Percentiles rank a stretch among this genome's conserved stretches.
These are phyloP conservation scores for Tortrix viridana DNA, from an alignment of 2,888 invertebrate genomes.

Conservation along the genomic window DNA sequence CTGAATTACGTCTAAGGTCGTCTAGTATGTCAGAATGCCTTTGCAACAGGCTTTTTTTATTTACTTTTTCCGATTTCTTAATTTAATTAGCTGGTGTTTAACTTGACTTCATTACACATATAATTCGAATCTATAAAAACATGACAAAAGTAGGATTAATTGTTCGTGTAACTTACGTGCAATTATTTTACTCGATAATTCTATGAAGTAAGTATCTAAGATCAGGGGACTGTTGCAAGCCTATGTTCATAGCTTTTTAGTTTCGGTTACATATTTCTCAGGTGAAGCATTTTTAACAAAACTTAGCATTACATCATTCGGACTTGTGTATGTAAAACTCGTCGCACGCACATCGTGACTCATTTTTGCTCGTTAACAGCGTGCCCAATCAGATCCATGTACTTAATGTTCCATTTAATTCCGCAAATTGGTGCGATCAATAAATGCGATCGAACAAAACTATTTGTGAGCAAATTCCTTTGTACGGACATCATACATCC, in stretches of 20 bases:
- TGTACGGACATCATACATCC: slow-evolving; percentile 10
- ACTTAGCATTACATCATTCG: slow-evolving; percentile 20
- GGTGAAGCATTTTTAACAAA: background rate
- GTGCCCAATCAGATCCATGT: slow-evolving; percentile 22
- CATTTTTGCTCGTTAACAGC: slow-evolving; percentile 39
- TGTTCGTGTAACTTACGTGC: no score
- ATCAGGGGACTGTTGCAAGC: no score
- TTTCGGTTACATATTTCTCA: no score
- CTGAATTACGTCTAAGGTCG: slow-evolving; percentile 16
- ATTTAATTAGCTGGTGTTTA: background rate
- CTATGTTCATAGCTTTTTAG: no score
- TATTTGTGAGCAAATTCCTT: slow-evolving; percentile 40
- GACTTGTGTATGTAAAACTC: slow-evolving; percentile 29
- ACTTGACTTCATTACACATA: background rate
- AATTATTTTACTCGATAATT: no score
- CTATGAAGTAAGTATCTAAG: no score
- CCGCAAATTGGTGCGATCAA: background rate
- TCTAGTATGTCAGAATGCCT: slow-evolving; percentile 11
- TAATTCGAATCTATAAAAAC: background rate
- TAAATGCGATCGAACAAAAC: background rate
- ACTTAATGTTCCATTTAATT: background rate
- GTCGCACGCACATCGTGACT: slow-evolving; percentile 39
- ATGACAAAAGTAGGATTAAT: no score
- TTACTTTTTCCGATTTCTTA: background rate
- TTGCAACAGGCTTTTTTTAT: background rate